Evolutionary conservation across 92 coral and sea anemone genomes (phyloP).

Genomic region (Phenganax subtilis): DNA sequence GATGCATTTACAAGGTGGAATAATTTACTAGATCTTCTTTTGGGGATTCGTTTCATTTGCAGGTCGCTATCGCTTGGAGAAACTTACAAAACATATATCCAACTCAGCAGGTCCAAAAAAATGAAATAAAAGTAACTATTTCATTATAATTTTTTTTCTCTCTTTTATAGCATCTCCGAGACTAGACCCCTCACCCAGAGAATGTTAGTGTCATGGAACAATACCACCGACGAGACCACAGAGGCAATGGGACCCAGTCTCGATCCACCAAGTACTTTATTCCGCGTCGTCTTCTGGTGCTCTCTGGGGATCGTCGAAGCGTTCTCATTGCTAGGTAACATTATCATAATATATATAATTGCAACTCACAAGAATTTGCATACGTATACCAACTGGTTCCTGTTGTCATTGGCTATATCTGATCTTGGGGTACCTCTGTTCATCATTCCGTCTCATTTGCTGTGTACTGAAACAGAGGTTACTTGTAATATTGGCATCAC

Average conservation of each 20-base stretch:
- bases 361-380: conserved; percentile 49
- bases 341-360: conserved; percentile 58
- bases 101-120: too few species aligned
- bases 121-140: too few species aligned
- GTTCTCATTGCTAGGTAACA: conserved; percentile 63
- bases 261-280: conserved; percentile 22
- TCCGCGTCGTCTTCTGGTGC: conserved; percentile 52
- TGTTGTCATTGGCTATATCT: conserved; percentile 68
- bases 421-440: conserved; percentile 64
- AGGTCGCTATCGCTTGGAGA: too few species aligned
- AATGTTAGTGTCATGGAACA: too few species aligned
- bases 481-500: conserved; percentile 46
- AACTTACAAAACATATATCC: too few species aligned
- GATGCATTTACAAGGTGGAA: too few species aligned
- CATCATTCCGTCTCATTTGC: conserved; percentile 59
- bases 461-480: conserved; percentile 45
- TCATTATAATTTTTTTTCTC: too few species aligned
- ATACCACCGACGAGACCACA: too few species aligned
- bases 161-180: too few species aligned
- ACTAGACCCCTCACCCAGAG: too few species aligned
- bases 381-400: conserved; percentile 60
- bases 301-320: conserved; percentile 49
- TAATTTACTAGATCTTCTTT: too few species aligned
- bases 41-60: too few species aligned
- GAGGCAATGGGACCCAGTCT: background rate